These are phyloP conservation scores for Rattus rattus DNA, from an alignment of 2,113 vertebrate genomes.

Conservation along the genomic window DNA sequence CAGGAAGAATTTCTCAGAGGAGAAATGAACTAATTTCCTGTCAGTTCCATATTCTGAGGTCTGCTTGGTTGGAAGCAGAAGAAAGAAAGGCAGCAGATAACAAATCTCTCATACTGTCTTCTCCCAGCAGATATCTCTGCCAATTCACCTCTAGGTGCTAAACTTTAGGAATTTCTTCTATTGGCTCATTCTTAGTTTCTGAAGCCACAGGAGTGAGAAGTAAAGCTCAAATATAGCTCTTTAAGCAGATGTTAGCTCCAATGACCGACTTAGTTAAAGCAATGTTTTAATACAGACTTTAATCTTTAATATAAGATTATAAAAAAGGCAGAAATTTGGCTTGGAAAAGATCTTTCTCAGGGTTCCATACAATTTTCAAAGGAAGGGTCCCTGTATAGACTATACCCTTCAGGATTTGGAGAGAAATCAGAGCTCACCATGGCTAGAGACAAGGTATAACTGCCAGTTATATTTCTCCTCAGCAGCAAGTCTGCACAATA, in stretches of 20 bases:
- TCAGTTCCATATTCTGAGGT: neutral
- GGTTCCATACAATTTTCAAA: neutral
- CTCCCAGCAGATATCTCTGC: neutral
- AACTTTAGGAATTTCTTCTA: constrained; percentile 15
- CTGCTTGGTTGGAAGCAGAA: neutral
- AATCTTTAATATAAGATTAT: neutral
- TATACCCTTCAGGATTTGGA: neutral
- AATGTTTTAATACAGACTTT: neutral
- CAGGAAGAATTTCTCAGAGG: neutral
- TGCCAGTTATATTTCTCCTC: neutral
- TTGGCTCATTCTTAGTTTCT: constrained; percentile 9
- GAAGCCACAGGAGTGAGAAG: neutral
- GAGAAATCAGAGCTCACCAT: neutral
- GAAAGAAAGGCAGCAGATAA: neutral
- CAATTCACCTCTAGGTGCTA: constrained; percentile 16
- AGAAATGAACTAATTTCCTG: neutral
- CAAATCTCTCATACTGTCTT: neutral
- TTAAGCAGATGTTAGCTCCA: neutral
- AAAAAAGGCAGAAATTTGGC: neutral
- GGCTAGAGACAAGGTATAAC: neutral
- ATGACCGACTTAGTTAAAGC: neutral
- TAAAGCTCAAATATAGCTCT: neutral
- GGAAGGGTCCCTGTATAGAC: neutral
- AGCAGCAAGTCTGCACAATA: neutral
- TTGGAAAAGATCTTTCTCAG: neutral